phyloP scores from a whole-genome alignment of 2,797 vertebrate species.

The Clarias pachynema region DNA sequence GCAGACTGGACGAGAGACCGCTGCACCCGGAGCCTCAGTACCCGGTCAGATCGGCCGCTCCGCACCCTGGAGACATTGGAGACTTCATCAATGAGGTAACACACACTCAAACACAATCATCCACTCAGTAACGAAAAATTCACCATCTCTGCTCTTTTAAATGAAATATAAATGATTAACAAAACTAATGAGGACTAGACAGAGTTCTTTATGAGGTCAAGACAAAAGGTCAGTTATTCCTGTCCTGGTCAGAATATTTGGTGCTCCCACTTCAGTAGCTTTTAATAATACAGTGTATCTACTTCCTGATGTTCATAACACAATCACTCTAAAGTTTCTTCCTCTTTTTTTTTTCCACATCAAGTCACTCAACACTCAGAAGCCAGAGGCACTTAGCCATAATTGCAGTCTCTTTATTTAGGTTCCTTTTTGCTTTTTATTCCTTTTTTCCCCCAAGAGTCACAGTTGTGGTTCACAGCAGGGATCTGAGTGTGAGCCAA shows the following conservation, averaged over 20 bases:
- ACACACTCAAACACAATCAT: neutral
- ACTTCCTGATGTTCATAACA: neutral
- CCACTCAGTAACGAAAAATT: neutral
- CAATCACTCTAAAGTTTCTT: neutral
- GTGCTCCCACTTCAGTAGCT: neutral
- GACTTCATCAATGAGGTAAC: slow-evolving; percentile 98
- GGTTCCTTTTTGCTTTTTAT: neutral
- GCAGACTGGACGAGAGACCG: slow-evolving; percentile 92
- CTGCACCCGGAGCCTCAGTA: slow-evolving; percentile 96
- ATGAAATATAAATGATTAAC: too few relatives aligned
- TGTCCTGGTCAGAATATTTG: neutral
- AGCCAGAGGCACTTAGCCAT: slow-evolving; percentile 19
- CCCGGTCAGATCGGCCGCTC: slow-evolving; percentile 92
- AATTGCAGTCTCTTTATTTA: slow-evolving; percentile 34
- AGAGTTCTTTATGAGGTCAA: neutral
- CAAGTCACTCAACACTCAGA: slow-evolving; percentile 6
- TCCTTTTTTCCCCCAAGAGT: slow-evolving; percentile 1
- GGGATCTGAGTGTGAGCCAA: slow-evolving; percentile 14
- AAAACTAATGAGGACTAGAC: neutral
- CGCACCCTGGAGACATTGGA: slow-evolving; percentile 96
- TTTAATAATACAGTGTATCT: neutral
- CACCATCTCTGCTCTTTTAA: neutral
- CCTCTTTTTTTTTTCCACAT: neutral
- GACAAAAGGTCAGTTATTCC: neutral
- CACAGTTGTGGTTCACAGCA: slow-evolving; percentile 10